Evolutionary conservation across 2,797 vertebrate species (phyloP).

Genomic region (Oreochromis grahami): DNA sequence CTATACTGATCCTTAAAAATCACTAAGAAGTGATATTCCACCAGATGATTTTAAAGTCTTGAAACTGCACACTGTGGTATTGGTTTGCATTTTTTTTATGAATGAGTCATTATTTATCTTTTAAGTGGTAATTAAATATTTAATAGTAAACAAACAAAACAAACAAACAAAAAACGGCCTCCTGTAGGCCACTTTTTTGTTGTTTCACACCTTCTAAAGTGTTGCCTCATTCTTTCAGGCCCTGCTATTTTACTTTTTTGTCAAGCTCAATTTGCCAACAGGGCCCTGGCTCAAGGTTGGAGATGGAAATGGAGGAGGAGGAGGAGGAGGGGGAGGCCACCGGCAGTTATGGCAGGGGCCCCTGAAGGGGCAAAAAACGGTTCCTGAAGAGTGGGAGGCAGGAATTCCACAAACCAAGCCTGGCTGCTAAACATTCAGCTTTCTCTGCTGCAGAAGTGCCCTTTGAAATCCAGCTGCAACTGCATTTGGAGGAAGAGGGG

Average conservation of each 20-base stretch:
- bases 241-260: constrained; percentile 53
- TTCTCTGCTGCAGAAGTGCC: constrained; percentile 68
- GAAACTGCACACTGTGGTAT: background rate
- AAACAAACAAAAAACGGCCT: background rate
- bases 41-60: background rate
- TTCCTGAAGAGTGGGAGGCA: constrained; percentile 80
- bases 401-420: constrained; percentile 77
- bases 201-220: constrained; percentile 46
- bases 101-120: background rate
- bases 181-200: background rate
- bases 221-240: constrained; percentile 18
- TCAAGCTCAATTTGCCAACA: constrained; percentile 75
- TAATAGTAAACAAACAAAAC: background rate
- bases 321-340: constrained; percentile 34
- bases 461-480: constrained; percentile 81
- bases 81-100: background rate
- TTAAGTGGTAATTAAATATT: background rate
- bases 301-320: constrained; percentile 65
- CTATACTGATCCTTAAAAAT: background rate
- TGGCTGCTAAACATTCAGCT: constrained; percentile 76
- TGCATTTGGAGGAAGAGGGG: constrained; percentile 24
- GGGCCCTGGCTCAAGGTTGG: constrained; percentile 42
- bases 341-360: constrained; percentile 79
- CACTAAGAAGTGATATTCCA: background rate
- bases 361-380: constrained; percentile 70